Conservation (phyloP, 2,888 invertebrate genomes). For the Chrysopilus asiliformis region DNA sequence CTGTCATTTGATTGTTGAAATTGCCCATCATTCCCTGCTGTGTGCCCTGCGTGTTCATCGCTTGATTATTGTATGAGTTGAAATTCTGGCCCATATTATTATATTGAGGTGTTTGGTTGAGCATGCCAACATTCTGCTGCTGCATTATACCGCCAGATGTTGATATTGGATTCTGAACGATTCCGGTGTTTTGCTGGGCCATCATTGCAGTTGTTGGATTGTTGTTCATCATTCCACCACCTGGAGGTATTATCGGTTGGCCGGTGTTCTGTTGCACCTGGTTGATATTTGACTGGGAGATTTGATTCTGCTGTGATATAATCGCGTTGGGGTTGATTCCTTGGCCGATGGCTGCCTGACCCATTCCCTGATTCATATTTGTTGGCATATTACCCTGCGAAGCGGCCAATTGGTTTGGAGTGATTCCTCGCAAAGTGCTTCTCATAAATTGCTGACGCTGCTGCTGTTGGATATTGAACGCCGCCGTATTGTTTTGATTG, state of each 20-base stretch:
- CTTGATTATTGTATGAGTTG: conserved; percentile 44
- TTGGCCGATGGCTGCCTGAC: conserved; percentile 33
- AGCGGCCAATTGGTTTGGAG: conserved; percentile 36
- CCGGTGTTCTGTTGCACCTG: conserved; percentile 28
- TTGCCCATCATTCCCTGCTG: conserved; percentile 31
- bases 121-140: conserved; percentile 29
- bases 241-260: conserved; percentile 24
- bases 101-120: conserved; percentile 28
- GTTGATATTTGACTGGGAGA: conserved; percentile 19
- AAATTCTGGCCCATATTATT: conserved; percentile 46
- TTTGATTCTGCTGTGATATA: conserved; percentile 18
- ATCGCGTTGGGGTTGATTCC: conserved; percentile 18
- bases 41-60: conserved; percentile 34
- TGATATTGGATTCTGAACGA: conserved; percentile 15
- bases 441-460: conserved; percentile 30
- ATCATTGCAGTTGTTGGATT: conserved; percentile 18
- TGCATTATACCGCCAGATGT: conserved; percentile 26
- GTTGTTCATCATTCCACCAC: conserved; percentile 27
- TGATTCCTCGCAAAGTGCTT: conserved; percentile 29
- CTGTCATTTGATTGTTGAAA: conserved; percentile 33
- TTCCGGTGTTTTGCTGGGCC: conserved; percentile 20
- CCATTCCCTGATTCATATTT: conserved; percentile 36
- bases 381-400: conserved; percentile 36
- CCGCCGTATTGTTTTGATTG: conserved; percentile 26
- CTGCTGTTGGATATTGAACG: conserved; percentile 27